These are phyloP conservation scores for Falco rusticolus DNA, from an alignment of 2,797 vertebrate genomes.

Conservation along the genomic window DNA sequence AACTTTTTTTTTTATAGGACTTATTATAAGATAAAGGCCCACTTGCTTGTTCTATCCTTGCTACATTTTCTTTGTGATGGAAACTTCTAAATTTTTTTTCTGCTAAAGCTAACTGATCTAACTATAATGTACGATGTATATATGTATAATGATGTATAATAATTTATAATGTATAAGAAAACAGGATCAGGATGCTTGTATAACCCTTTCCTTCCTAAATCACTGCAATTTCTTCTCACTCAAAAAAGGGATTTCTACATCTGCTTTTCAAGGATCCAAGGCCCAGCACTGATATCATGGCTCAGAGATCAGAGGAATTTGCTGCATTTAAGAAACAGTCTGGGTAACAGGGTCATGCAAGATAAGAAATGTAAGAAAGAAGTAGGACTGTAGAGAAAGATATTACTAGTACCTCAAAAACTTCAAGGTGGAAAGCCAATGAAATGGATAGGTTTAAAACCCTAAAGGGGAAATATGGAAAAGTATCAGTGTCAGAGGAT, in stretches of 20 bases:
- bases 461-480: neutral
- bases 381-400: neutral
- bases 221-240: neutral
- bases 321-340: neutral
- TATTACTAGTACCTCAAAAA: neutral
- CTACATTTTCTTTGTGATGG: neutral
- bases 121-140: neutral
- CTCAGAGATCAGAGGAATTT: neutral
- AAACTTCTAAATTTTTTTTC: neutral
- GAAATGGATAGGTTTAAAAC: neutral
- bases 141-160: too few species aligned
- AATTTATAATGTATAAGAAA: too few species aligned
- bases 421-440: neutral
- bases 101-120: neutral
- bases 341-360: neutral
- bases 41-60: neutral
- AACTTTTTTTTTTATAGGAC: too few species aligned
- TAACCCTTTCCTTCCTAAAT: neutral
- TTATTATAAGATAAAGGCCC: neutral
- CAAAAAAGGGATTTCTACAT: neutral
- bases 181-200: neutral
- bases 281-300: neutral
- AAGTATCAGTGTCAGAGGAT: neutral
- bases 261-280: neutral
- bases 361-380: neutral